Evolutionary conservation across 2,888 invertebrate genomes (phyloP).

Genomic region (Pyrrhia umbra): DNA sequence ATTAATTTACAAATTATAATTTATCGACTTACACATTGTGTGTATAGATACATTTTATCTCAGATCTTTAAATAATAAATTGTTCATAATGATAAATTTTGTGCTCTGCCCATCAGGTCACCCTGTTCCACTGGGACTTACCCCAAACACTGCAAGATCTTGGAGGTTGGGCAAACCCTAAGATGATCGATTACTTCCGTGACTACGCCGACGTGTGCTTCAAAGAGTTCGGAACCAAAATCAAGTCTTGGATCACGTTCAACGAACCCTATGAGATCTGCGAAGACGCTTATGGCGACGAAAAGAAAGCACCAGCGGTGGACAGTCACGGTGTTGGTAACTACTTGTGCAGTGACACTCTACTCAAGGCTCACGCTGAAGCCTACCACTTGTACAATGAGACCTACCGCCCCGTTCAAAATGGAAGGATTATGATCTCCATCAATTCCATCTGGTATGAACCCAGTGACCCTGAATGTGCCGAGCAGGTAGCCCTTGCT

Average conservation of each 20-base stretch:
- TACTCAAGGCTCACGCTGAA: constrained; percentile 92
- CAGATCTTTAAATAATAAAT: no score
- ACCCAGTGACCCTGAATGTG: constrained; percentile 81
- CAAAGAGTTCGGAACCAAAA: constrained; percentile 88
- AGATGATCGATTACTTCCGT: constrained; percentile 88
- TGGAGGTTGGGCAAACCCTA: constrained; percentile 89
- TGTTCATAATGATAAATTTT: not conserved
- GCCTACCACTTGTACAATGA: constrained; percentile 91
- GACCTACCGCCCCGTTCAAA: constrained; percentile 89
- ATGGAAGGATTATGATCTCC: constrained; percentile 89
- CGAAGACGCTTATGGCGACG: constrained; percentile 88
- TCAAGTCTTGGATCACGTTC: constrained; percentile 92
- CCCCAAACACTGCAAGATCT: constrained; percentile 90
- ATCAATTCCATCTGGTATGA: constrained; percentile 90
- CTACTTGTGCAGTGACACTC: constrained; percentile 92
- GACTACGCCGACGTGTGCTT: constrained; percentile 90
- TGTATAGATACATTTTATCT: no score
- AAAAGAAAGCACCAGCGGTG: constrained; percentile 88
- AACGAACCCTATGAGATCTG: constrained; percentile 92
- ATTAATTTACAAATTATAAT: no score
- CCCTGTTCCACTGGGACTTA: constrained; percentile 92
- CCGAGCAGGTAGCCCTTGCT: constrained; percentile 83
- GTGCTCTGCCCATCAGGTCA: no score
- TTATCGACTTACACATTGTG: no score
- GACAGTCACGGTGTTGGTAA: constrained; percentile 90